Evolutionary conservation across 2,113 vertebrate genomes (phyloP).

Genomic region (Odocoileus virginianus): DNA sequence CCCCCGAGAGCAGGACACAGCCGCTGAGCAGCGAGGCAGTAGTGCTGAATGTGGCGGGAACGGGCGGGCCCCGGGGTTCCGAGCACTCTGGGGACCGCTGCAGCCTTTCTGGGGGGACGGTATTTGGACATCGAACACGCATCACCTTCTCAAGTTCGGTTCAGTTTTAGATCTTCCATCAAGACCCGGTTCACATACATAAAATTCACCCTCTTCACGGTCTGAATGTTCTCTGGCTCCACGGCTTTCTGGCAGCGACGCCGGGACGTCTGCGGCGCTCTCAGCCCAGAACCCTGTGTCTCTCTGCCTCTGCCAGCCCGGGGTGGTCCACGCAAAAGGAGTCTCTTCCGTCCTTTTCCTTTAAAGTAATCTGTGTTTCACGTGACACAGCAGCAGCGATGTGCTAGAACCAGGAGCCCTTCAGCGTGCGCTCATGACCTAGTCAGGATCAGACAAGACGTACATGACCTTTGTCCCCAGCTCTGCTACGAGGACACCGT

Average conservation of each 20-base stretch:
- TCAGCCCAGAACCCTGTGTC: not conserved
- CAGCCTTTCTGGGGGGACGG: not conserved
- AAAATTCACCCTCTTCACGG: not conserved
- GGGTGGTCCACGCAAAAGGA: not conserved
- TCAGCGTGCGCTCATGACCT: fast-evolving
- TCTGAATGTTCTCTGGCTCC: not conserved
- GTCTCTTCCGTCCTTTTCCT: not conserved
- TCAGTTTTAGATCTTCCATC: not conserved
- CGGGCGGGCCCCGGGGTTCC: not conserved
- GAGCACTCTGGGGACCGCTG: not conserved
- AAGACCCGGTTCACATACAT: not conserved
- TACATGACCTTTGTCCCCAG: not conserved
- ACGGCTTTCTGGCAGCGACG: fast-evolving
- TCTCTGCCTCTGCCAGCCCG: not conserved
- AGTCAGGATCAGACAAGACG: not conserved
- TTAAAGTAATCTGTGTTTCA: not conserved
- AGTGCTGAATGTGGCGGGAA: fast-evolving
- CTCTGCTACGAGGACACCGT: not conserved
- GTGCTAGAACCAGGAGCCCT: not conserved
- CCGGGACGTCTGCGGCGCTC: fast-evolving
- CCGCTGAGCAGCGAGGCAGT: not conserved
- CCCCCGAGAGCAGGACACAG: fast-evolving
- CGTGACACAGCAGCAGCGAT: not conserved
- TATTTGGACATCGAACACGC: fast-evolving
- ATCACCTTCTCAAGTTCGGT: not conserved